These are phyloP conservation scores for Sminthurinus aureus DNA, from an alignment of 2,888 invertebrate genomes.

Conservation along the genomic window DNA sequence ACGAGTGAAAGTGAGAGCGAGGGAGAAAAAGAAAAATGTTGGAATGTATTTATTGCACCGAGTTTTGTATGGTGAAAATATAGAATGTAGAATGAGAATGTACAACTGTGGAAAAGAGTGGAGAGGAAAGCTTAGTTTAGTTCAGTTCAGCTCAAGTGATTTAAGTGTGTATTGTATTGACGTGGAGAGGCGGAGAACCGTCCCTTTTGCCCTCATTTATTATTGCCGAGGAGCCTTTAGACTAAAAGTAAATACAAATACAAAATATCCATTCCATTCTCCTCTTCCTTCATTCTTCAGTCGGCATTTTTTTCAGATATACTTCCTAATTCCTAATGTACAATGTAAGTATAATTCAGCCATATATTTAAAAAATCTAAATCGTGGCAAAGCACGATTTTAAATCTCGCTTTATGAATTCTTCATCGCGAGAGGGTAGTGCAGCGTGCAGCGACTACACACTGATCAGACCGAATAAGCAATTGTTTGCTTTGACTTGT, in stretches of 20 bases:
- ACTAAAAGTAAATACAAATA: not conserved
- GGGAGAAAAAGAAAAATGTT: not conserved
- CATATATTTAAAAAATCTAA: too few relatives aligned
- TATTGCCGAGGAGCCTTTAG: not conserved
- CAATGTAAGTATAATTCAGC: too few relatives aligned
- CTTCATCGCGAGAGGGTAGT: too few relatives aligned
- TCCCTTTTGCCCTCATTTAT: not conserved
- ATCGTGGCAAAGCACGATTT: too few relatives aligned
- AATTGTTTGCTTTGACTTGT: too few relatives aligned
- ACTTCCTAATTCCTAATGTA: too few relatives aligned
- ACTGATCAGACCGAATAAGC: too few relatives aligned
- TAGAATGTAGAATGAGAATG: not conserved
- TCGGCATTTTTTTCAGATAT: too few relatives aligned
- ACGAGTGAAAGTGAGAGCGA: not conserved
- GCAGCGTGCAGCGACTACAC: too few relatives aligned
- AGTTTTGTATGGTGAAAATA: not conserved
- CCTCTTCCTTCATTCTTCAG: too few relatives aligned
- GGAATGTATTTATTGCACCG: not conserved
- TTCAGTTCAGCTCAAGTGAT: not conserved
- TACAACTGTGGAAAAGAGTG: not conserved
- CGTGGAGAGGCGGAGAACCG: not conserved
- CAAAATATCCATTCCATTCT: not conserved
- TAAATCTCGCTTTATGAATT: too few relatives aligned
- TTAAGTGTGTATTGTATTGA: slow-evolving; percentile 1
- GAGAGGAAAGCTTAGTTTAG: not conserved